These are phyloP conservation scores for Liolophura sinensis DNA, from an alignment of 1,140 invertebrate species.

Conservation along the genomic window DNA sequence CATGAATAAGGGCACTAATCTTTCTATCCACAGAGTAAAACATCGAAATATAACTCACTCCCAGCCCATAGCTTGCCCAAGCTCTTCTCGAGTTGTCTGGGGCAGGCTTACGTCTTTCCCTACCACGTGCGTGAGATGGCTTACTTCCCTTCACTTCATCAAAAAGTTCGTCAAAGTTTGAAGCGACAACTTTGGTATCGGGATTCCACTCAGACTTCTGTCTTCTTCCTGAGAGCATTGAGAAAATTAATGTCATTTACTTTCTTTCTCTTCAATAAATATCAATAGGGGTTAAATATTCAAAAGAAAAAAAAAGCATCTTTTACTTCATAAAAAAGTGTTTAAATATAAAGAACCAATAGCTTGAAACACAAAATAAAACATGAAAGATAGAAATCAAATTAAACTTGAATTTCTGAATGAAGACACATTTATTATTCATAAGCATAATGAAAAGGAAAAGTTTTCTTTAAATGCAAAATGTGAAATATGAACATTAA, in stretches of 20 bases:
- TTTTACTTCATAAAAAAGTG: too few species aligned
- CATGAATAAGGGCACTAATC: too few species aligned
- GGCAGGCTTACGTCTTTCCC: conserved; percentile 1
- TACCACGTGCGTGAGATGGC: conserved; percentile 3
- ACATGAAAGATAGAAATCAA: too few species aligned
- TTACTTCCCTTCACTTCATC: conserved; percentile 20
- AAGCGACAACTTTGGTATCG: conserved; percentile 36
- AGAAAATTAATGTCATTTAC: not conserved
- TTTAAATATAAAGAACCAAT: too few species aligned
- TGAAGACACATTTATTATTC: too few species aligned
- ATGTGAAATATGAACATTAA: too few species aligned
- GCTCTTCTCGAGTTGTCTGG: not conserved
- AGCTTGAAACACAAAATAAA: too few species aligned
- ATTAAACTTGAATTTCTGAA: too few species aligned
- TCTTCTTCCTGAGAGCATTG: conserved; percentile 8
- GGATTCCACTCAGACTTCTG: conserved; percentile 33
- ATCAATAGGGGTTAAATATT: not conserved
- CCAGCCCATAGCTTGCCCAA: conserved; percentile 14
- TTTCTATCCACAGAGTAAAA: not conserved
- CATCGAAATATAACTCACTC: conserved; percentile 20
- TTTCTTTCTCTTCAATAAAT: not conserved
- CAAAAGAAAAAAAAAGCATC: too few species aligned
- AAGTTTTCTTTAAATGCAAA: too few species aligned
- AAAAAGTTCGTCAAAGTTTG: conserved; percentile 46
- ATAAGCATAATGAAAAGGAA: too few species aligned